Evolutionary conservation across 2,797 vertebrate species (phyloP), one percentile per base, ranked within the genome.

Genomic region (Orestias chungarensis): DNA sequence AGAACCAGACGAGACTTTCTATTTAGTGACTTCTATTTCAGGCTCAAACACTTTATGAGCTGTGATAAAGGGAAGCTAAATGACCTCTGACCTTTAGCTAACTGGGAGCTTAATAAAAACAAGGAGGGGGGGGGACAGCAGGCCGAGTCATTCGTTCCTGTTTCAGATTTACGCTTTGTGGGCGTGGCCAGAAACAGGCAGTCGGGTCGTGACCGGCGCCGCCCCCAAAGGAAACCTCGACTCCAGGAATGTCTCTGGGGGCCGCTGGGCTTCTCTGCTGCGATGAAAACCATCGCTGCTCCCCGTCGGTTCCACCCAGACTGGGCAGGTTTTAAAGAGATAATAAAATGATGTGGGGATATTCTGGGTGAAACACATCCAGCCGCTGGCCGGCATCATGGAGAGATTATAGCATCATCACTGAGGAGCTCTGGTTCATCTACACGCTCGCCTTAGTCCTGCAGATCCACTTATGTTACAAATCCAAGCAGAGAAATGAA

Each of bases 71-170:
- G 74, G 79, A 27, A 75, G 87, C 84, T 85, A 84, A 86, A 88
- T 87, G 33, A 90, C 88, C 85, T 90, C 69, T 88, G 88, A 90
- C 84, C 84, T 91, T 90, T 84, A 87, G 72, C 82, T 87, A 82
- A 88, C 83, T 82, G 78, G 69, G 74, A 64, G 52, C 64, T 42
- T 50, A 82, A 81, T 82, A 82, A 86, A 87, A 85, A 70, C 57
- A 78, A 14, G 33, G 5, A 0, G 17, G 62, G 55, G 44, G 40
- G 20, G 54, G 29, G 20, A 61, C 57, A 23, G 57, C 35, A 33
- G 20, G 27, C 31, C 23, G 18, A 35, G 18, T 20, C 55, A 29
- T 35, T 9, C 15, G 9, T 62, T 62, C 59, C 59, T 40, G 35
- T 62, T 40, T 25, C 23, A 25, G 11, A n/a, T n/a, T n/a, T n/a